Base-by-base conservation (phyloP, 1,140 invertebrate genomes). In the Melitaea cinxia region DNA sequence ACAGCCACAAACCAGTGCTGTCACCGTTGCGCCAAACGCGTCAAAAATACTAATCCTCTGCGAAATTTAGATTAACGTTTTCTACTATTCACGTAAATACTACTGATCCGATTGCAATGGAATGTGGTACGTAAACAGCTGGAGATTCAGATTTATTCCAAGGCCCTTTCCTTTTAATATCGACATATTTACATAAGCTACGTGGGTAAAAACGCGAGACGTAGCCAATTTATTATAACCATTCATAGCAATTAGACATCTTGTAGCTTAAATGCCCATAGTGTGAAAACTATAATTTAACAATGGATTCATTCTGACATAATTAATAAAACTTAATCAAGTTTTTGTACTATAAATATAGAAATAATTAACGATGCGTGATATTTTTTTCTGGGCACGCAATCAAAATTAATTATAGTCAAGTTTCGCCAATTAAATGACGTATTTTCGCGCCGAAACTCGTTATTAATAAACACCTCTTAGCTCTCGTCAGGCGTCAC, bases 381-480 rank as follows among this genome's bases (percentile, higher is more conserved):
- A 57, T 64, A 53, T 47, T 50, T 57, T 30, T 65, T 58, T 54
- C 54, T 33, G 45, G 26, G 54, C 53, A 54, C 53, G 53, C 61
- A 65, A 49, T 65, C 54, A n/a, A 45, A 78, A 80, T 81, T 84
- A 82, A 85, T 80, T 80, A 76, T 70, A 58, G 53, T 69, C 57
- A 72, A 71, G 52, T 39, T 65, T 65, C 72, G 68, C 78, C 78
- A 85, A 84, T 88, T 85, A 83, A 77, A 74, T 78, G 82, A 75
- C 65, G 72, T 74, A 72, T 81, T 81, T 81, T 82, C 66, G 76
- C 82, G 73, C 77, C 75, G 67, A 74, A 82, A 72, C 73, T 74
- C 71, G 80, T 88, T 84, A 81, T 86, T 82, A 83, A 83, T 78
- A 81, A n/a, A 80, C 82, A 78, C 83, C 81, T 85, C 75, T 82